Evolutionary conservation across 2,888 invertebrate genomes (phyloP).

Genomic region (Synanthedon formicaeformis): DNA sequence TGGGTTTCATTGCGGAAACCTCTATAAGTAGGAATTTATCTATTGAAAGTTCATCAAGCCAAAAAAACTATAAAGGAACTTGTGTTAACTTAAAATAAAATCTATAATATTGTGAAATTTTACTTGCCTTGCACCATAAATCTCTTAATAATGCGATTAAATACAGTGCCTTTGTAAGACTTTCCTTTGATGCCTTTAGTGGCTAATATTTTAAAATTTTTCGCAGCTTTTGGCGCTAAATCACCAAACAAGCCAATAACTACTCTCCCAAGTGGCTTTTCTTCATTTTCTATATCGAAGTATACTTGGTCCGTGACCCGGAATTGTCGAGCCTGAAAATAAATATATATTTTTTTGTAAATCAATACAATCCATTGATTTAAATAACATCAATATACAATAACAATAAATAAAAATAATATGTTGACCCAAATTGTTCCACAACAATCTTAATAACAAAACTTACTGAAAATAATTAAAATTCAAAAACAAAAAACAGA

Average conservation of each 20-base stretch:
- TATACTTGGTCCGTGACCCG: constrained; percentile 85
- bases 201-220: constrained; percentile 88
- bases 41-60: not conserved
- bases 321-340: constrained; percentile 70
- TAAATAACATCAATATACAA: too few species aligned
- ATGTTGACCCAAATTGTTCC: too few species aligned
- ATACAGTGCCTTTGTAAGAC: constrained; percentile 82
- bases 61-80: not conserved
- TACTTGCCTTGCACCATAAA: constrained; percentile 91
- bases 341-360: not conserved
- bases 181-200: constrained; percentile 79
- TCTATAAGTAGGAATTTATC: too few species aligned
- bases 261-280: constrained; percentile 79
- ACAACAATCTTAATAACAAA: too few species aligned
- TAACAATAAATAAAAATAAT: too few species aligned
- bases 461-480: too few species aligned
- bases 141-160: constrained; percentile 88
- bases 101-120: not conserved
- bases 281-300: constrained; percentile 83
- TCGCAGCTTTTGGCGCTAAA: constrained; percentile 84
- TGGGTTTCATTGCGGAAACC: too few species aligned
- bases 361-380: too few species aligned
- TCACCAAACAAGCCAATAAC: constrained; percentile 92
- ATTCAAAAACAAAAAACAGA: too few species aligned
- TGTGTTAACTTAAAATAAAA: not conserved